Evolutionary conservation across 1,140 invertebrate species (phyloP).

Genomic region (Rhyacophila brunnea): DNA sequence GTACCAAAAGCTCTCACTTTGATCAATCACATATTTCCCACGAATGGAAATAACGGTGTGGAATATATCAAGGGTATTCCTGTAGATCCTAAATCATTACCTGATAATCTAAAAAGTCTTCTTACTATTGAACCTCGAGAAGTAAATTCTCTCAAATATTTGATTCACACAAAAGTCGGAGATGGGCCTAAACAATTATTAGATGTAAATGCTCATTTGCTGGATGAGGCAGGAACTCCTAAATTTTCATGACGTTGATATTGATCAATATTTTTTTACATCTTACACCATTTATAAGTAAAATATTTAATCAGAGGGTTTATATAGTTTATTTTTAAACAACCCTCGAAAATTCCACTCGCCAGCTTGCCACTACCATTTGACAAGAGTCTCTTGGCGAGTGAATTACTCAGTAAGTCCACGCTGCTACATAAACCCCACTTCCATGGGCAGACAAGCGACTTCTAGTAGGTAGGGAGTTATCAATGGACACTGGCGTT

Average conservation of each 20-base stretch:
- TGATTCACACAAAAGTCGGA: slow-evolving; percentile 81
- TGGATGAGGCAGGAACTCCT: slow-evolving; percentile 54
- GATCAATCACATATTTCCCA: slow-evolving; percentile 73
- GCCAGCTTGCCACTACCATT: no score
- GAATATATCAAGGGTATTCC: slow-evolving; percentile 62
- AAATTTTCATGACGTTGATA: slow-evolving; percentile 31
- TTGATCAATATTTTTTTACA: no score
- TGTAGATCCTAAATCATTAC: slow-evolving; percentile 37
- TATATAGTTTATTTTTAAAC: no score
- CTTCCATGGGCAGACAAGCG: no score
- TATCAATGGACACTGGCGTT: no score
- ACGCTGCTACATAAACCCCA: no score
- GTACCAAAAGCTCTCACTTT: slow-evolving; percentile 66
- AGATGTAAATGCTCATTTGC: slow-evolving; percentile 55
- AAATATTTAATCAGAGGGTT: no score
- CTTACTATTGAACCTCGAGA: slow-evolving; percentile 46
- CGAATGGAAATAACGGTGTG: slow-evolving; percentile 41
- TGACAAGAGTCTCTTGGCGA: no score
- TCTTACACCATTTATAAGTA: no score
- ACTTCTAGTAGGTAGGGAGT: no score
- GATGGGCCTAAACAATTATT: slow-evolving; percentile 62
- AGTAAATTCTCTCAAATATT: slow-evolving; percentile 70
- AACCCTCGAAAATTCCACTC: no score
- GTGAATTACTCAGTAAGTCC: no score
- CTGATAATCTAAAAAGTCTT: slow-evolving; percentile 38